Evolutionary conservation across 2,113 vertebrate species (phyloP), one percentile per base, ranked within the genome.

Genomic region (Pollachius pollachius): DNA sequence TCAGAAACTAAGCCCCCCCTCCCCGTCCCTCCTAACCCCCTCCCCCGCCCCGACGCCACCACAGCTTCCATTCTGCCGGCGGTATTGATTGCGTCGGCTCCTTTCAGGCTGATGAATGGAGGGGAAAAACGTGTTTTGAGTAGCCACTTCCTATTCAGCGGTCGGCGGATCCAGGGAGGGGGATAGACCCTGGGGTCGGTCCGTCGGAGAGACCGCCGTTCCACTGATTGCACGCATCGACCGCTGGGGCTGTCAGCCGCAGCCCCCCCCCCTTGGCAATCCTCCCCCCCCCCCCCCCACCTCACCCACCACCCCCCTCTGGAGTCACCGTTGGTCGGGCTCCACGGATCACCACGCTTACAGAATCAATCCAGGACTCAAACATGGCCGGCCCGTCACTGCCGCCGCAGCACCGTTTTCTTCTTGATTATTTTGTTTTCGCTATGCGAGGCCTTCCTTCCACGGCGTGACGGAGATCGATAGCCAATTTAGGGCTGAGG

Each of bases 391-490:
- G 70, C 80, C 70, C 41, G 11, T 48, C 41, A 48, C 41, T 48
- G 72, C 81, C 83, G 73, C 68, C 65, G 30, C 48, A 16, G 70
- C 54, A 82, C 82, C 77, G 76, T 48, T 48, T 48, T 9, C 11
- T 9, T 48, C 41, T 12, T 9, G 5, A 2, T 48, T 48, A 12
- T 48, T 48, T 13, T 11, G 81, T 87, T 86, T 82, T 82, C 9
- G 79, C 85, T 86, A 88, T 73, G 81, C 81, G 81, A 80, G 81
- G 73, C 82, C 87, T 80, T 80, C 78, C 71, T 68, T 87, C 81
- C 89, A 86, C 85, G 83, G 88, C 86, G 84, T 85, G 80, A 86
- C 83, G 83, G 86, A 81, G 88, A 91, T 93, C 92, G 89, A 93
- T 93, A 93, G 86, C 73, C 88, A 90, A 93, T 92, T 93, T 88